Evolutionary conservation across 2,113 vertebrate genomes (phyloP).

Genomic region (Pimephales promelas): DNA sequence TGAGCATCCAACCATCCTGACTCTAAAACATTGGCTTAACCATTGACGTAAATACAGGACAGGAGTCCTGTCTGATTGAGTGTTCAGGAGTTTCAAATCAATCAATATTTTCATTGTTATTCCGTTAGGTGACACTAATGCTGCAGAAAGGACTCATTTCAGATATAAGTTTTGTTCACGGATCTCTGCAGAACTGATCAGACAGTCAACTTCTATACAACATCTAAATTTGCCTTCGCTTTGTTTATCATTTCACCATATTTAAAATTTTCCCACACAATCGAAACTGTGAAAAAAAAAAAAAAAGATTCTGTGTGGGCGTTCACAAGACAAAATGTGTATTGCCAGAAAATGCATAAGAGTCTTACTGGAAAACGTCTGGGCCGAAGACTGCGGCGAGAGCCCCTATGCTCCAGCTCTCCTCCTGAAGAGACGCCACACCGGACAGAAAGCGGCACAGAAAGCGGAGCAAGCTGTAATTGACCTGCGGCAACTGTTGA

Average conservation of each 20-base stretch:
- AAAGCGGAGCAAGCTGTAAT: conserved; percentile 95
- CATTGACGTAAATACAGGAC: neutral
- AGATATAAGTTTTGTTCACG: neutral
- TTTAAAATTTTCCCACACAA: neutral
- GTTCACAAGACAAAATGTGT: neutral
- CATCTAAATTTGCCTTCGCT: neutral
- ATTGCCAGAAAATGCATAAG: neutral
- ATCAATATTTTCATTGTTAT: neutral
- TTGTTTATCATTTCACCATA: neutral
- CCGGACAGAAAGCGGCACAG: conserved; percentile 94
- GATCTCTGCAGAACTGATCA: neutral
- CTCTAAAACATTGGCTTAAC: neutral
- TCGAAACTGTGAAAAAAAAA: neutral
- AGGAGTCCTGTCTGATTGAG: neutral
- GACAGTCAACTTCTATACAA: neutral
- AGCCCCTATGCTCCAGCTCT: conserved; percentile 90
- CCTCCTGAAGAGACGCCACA: conserved; percentile 92
- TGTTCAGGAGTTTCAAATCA: neutral
- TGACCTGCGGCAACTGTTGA: conserved; percentile 95
- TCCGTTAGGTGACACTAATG: neutral
- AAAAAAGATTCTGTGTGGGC: neutral
- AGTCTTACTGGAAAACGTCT: conserved; percentile 95
- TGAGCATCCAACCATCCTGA: neutral
- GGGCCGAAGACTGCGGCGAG: conserved; percentile 96
- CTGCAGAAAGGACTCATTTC: neutral